Base-by-base conservation (phyloP, 1,140 invertebrate genomes). In the Rhizoglyphus robini region DNA sequence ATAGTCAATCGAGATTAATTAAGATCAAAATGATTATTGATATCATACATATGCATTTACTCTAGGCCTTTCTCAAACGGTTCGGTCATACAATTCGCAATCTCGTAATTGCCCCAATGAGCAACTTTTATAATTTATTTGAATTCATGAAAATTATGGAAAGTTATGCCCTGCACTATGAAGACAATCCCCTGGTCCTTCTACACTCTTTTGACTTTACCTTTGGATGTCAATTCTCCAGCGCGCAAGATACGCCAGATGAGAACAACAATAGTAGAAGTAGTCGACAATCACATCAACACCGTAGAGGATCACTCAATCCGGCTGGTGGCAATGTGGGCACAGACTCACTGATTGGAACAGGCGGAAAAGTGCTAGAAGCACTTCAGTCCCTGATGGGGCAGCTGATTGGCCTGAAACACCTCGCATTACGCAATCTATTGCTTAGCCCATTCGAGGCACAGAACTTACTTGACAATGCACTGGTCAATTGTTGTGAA, bases 71-170 rank as follows among this genome's bases (percentile, higher is more conserved):
- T 70, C 76, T 91, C 11, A 80, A 81, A 36, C 80, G 80, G 68
- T 81, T 90, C 46, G 88, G 87, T 3, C 75, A 73, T 58, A 79
- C 84, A 71, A 80, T 90, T 68, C 79, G 83, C 57, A 79, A 77
- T 13, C 73, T 90, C 3, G 79, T 85, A 13, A 84, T 91, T 65
- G 79, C 81, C 20, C 87, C 87, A 0, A 86, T 86, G 78, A 77
- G 81, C 29, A 88, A 88, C 74, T 88, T 89, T 68, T 86, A 86
- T 71, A 90, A 90, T 73, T 77, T 90, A 2, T 89, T 85, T 70
- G 86, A 89, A 74, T 89, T 89, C 70, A 87, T 88, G 83, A 86
- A 85, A 36, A 83, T 88, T 78, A 72, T 86, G 47, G 85, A 83
- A 2, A 88, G 83, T 79, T 87, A 84, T 68, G 80, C 81, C 1